These are phyloP conservation scores for Acyrthosiphon pisum DNA, from an alignment of 1,140 invertebrate genomes.

Conservation along the genomic window DNA sequence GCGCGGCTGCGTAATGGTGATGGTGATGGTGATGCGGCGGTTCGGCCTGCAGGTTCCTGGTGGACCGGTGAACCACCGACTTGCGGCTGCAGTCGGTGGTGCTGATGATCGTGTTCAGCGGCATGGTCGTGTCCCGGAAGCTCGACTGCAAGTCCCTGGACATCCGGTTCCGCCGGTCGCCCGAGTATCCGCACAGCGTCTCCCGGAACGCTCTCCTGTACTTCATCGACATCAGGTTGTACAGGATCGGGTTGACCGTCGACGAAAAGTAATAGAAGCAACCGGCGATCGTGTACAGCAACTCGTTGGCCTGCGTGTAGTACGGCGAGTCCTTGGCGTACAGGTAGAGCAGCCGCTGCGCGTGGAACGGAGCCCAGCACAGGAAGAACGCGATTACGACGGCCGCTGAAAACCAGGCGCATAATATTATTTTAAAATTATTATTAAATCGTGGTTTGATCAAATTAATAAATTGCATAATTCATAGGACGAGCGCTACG, in stretches of 20 bases:
- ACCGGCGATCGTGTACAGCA: constrained; percentile 80
- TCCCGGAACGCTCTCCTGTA: constrained; percentile 82
- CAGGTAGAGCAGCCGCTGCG: constrained; percentile 81
- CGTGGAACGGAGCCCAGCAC: constrained; percentile 96
- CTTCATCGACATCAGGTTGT: constrained; percentile 88
- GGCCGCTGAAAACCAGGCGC: constrained; percentile 74
- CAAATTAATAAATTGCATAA: no score
- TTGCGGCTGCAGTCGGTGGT: constrained; percentile 34
- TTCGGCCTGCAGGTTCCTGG: background rate
- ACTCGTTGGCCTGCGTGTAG: constrained; percentile 76
- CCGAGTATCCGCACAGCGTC: constrained; percentile 66
- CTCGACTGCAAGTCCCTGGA: constrained; percentile 59
- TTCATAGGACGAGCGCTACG: no score
- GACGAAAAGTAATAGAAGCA: constrained; percentile 87
- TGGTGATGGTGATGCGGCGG: background rate
- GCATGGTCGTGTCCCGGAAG: constrained; percentile 58
- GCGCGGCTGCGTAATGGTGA: background rate
- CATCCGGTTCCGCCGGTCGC: constrained; percentile 17
- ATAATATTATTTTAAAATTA: constrained; percentile 28
- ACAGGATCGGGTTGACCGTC: constrained; percentile 89
- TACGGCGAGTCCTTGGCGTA: constrained; percentile 70
- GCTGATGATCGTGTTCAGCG: constrained; percentile 36
- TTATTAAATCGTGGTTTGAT: no score
- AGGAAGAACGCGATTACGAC: constrained; percentile 96
- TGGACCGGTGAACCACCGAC: constrained; percentile 25